These are phyloP conservation scores for Fragariocoptes setiger DNA, from an alignment of 1,140 invertebrate species.

Conservation along the genomic window DNA sequence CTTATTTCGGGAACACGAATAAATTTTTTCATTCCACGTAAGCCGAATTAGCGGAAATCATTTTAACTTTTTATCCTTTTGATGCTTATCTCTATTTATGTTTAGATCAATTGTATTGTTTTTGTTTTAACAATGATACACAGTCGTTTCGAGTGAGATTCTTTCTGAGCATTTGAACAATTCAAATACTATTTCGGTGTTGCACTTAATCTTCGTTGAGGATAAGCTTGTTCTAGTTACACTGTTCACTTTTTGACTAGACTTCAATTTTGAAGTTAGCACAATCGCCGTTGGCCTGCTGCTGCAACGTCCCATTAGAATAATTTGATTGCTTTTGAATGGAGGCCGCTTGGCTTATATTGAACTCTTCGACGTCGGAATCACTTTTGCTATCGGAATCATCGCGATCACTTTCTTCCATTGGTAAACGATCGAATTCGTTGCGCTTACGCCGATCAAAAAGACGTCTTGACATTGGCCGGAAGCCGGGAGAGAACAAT, in stretches of 20 bases:
- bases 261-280: background rate
- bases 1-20: too few species aligned
- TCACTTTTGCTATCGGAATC: slow-evolving; percentile 11
- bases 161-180: too few species aligned
- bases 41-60: too few species aligned
- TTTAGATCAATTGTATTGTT: too few species aligned
- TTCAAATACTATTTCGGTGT: too few species aligned
- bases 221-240: background rate
- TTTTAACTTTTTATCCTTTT: too few species aligned
- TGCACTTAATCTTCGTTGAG: background rate
- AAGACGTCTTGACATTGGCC: slow-evolving; percentile 8
- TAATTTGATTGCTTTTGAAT: background rate
- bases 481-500: slow-evolving; percentile 1
- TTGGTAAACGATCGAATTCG: slow-evolving; percentile 12
- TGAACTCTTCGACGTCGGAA: slow-evolving; percentile 14
- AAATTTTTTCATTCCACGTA: too few species aligned
- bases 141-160: too few species aligned
- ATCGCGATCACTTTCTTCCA: slow-evolving; percentile 13
- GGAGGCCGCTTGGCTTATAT: background rate
- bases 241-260: background rate
- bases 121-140: too few species aligned
- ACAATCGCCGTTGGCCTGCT: background rate
- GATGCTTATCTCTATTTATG: too few species aligned
- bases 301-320: background rate
- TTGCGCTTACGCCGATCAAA: slow-evolving; percentile 10